Evolutionary conservation across 2,113 vertebrate species (phyloP).

Genomic region (Xyliphius kryptos): DNA sequence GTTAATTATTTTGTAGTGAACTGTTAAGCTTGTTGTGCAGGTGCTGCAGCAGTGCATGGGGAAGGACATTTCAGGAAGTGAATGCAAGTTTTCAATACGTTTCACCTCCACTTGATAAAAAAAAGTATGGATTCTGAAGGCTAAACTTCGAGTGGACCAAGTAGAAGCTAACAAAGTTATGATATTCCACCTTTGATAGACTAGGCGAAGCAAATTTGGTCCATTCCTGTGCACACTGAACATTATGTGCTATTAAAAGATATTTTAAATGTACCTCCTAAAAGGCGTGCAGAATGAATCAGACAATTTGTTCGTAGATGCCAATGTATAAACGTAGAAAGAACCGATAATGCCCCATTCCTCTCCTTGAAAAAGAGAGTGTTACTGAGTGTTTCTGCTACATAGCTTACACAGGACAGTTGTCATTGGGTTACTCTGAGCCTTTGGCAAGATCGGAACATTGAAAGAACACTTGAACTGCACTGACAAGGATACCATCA

Average conservation of each 20-base stretch:
- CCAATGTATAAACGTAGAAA: background rate
- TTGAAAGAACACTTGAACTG: background rate
- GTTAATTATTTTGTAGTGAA: slow-evolving; percentile 5
- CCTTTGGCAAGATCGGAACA: background rate
- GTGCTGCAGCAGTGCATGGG: slow-evolving; percentile 1
- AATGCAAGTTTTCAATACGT: background rate
- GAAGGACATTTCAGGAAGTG: background rate
- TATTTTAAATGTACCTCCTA: too few relatives aligned
- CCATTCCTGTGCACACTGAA: background rate
- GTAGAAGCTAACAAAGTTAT: background rate
- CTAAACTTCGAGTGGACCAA: background rate
- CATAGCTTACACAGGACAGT: background rate
- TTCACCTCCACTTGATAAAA: background rate
- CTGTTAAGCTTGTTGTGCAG: background rate
- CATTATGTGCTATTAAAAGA: background rate
- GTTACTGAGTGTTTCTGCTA: background rate
- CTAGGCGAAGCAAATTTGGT: background rate
- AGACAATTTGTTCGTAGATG: background rate
- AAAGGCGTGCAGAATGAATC: background rate
- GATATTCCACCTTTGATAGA: background rate
- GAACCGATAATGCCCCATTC: background rate
- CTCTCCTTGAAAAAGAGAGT: background rate
- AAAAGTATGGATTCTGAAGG: background rate
- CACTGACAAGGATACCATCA: background rate
- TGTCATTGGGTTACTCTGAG: background rate